Percentiles rank a stretch among this genome's conserved stretches.
These are phyloP conservation scores for Caranx ignobilis DNA, from an alignment of 2,113 vertebrate genomes.

Conservation along the genomic window DNA sequence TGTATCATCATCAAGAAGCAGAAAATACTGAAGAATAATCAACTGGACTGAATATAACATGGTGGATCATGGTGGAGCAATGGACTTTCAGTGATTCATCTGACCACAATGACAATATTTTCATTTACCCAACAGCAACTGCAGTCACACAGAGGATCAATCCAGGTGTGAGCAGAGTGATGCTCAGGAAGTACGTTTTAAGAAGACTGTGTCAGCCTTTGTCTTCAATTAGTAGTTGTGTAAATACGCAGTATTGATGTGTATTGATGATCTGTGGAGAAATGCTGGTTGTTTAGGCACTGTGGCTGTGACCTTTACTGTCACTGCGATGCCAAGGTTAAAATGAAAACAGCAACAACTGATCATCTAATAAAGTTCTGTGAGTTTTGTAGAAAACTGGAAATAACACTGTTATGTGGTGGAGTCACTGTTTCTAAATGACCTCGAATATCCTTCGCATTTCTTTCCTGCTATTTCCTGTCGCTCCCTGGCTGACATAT, in stretches of 20 bases:
- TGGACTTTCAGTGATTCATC: too few relatives aligned
- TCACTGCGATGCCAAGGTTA: too few relatives aligned
- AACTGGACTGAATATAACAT: neutral
- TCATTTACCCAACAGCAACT: neutral
- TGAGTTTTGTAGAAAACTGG: too few relatives aligned
- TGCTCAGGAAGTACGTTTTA: neutral
- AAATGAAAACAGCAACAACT: too few relatives aligned
- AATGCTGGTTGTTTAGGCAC: neutral
- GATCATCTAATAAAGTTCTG: too few relatives aligned
- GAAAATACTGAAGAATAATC: neutral
- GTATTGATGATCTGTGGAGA: neutral
- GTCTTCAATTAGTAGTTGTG: neutral
- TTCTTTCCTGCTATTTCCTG: too few relatives aligned
- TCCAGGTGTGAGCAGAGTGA: neutral
- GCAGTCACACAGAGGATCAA: neutral
- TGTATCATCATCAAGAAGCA: conserved; percentile 76
- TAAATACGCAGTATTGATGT: neutral
- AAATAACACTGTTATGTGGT: too few relatives aligned
- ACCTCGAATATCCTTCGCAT: too few relatives aligned
- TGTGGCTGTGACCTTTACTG: neutral
- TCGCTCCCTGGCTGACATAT: neutral
- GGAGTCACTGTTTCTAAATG: too few relatives aligned
- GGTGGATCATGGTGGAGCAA: neutral
- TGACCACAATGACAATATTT: neutral
- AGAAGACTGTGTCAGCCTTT: neutral